Percentiles rank a stretch among this genome's conserved stretches.
These are phyloP conservation scores for Neomonachus schauinslandi DNA, from an alignment of 2,113 vertebrate genomes.

Conservation along the genomic window DNA sequence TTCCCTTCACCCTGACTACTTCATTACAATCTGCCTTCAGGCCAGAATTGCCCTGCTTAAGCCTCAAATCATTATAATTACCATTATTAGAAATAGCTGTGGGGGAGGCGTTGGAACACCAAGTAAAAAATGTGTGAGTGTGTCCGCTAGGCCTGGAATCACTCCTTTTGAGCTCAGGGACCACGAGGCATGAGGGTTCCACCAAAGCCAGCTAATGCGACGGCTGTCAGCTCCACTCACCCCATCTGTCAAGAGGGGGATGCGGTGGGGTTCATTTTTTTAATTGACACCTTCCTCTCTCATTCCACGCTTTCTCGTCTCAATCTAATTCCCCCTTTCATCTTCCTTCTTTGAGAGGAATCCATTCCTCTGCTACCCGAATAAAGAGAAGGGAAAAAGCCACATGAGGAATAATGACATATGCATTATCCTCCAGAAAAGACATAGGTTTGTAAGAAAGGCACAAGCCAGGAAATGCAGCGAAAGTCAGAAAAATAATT, in stretches of 20 bases:
- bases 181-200: slow-evolving; percentile 78
- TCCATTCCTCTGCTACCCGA: neutral
- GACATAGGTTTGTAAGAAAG: neutral
- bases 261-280: slow-evolving; percentile 89
- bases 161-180: slow-evolving; percentile 79
- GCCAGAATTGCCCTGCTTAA: slow-evolving; percentile 86
- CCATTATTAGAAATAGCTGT: slow-evolving; percentile 86
- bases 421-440: slow-evolving; percentile 46
- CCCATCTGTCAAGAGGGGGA: slow-evolving; percentile 91
- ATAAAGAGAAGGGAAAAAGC: neutral
- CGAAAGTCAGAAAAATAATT: slow-evolving; percentile 2
- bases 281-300: slow-evolving; percentile 94
- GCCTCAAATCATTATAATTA: slow-evolving; percentile 89
- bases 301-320: slow-evolving; percentile 69
- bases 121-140: slow-evolving; percentile 76
- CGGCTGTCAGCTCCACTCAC: slow-evolving; percentile 95
- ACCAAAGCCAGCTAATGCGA: slow-evolving; percentile 90
- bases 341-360: slow-evolving; percentile 55
- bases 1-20: slow-evolving; percentile 75
- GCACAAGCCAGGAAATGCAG: neutral
- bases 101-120: slow-evolving; percentile 87
- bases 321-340: slow-evolving; percentile 71
- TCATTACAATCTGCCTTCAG: slow-evolving; percentile 85
- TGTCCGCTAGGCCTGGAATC: slow-evolving; percentile 73
- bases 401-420: neutral